Evolutionary conservation across 1,140 invertebrate genomes (phyloP).

Genomic region (Manduca sexta): DNA sequence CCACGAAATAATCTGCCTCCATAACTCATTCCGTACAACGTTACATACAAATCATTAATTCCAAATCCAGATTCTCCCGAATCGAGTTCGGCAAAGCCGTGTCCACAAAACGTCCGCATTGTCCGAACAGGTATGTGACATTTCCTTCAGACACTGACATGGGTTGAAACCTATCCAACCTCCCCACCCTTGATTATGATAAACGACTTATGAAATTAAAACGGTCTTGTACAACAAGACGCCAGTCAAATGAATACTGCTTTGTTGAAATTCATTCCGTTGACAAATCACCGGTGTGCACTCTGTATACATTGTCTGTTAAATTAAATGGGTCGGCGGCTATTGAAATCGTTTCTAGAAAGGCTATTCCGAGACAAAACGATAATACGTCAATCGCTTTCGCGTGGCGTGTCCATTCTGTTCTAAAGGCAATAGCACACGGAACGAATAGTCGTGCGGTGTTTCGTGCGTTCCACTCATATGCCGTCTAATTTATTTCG

Average conservation of each 20-base stretch:
- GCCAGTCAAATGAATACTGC: constrained; percentile 66
- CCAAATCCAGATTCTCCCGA: constrained; percentile 10
- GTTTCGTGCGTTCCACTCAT: no score
- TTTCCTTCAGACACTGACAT: constrained; percentile 66
- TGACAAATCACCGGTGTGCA: constrained; percentile 65
- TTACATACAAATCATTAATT: constrained; percentile 12
- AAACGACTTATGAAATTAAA: constrained; percentile 73
- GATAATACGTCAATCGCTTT: constrained; percentile 54
- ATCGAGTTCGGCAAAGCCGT: constrained; percentile 21
- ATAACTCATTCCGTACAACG: neutral
- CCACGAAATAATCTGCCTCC: neutral
- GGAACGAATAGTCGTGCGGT: neutral
- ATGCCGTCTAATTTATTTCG: no score
- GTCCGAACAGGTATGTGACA: constrained; percentile 58
- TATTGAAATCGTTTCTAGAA: constrained; percentile 56
- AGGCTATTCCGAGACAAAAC: constrained; percentile 56
- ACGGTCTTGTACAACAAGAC: constrained; percentile 66
- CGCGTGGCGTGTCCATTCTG: constrained; percentile 43
- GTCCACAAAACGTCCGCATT: constrained; percentile 47
- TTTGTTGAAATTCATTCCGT: constrained; percentile 69
- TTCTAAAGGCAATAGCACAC: constrained; percentile 8
- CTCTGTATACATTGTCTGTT: constrained; percentile 59
- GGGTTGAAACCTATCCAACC: constrained; percentile 47
- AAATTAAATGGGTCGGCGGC: constrained; percentile 54
- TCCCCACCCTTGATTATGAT: constrained; percentile 64